phyloP scores from a whole-genome alignment of 2,797 vertebrate genomes.

The Sebastes miniatus region DNA sequence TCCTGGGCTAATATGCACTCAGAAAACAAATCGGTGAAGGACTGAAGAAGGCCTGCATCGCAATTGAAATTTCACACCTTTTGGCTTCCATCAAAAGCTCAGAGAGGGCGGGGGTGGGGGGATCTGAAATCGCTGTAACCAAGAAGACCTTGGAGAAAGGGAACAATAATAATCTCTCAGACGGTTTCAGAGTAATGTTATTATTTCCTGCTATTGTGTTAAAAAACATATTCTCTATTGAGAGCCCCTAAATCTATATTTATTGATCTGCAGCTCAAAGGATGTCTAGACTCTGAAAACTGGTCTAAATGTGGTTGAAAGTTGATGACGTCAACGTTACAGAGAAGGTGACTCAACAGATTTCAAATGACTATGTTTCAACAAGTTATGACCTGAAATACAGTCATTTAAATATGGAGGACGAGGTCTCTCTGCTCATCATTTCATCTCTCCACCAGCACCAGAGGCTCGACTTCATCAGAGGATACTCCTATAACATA shows the following conservation, averaged over 20 bases:
- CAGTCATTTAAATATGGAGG: not conserved
- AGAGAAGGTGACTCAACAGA: too few relatives aligned
- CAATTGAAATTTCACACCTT: conserved; percentile 33
- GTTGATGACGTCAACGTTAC: too few relatives aligned
- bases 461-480: too few relatives aligned
- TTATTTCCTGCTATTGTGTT: not conserved
- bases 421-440: not conserved
- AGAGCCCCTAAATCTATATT: not conserved
- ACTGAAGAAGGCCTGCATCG: not conserved
- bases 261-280: not conserved
- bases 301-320: too few relatives aligned
- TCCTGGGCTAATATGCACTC: conserved; percentile 7
- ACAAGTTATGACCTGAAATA: not conserved
- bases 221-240: not conserved
- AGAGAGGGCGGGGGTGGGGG: too few relatives aligned
- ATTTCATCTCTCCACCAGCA: not conserved
- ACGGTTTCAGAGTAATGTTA: not conserved
- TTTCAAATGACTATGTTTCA: too few relatives aligned
- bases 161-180: not conserved
- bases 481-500: not conserved
- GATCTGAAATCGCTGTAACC: not conserved
- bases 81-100: conserved; percentile 3
- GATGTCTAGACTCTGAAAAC: too few relatives aligned
- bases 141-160: not conserved
- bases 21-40: not conserved